phyloP scores from a whole-genome alignment of 1,140 invertebrate species.

The Drosophila grimshawi region DNA sequence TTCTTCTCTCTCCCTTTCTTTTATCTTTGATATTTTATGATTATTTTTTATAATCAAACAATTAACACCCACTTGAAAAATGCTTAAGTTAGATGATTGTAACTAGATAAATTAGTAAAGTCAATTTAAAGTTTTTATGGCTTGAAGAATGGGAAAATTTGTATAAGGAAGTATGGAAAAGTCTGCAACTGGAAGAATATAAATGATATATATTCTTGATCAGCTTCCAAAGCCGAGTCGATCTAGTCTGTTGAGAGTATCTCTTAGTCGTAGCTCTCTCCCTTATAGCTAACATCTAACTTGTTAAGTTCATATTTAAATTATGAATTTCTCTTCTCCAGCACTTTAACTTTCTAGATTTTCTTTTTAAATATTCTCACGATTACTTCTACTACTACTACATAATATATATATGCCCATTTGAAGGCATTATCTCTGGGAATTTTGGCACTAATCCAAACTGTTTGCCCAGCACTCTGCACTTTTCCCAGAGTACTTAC shows the following conservation, averaged over 20 bases:
- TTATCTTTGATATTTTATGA: background rate
- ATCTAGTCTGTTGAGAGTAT: no score
- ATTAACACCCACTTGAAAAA: conserved; percentile 6
- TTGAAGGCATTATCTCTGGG: background rate
- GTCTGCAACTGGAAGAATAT: no score
- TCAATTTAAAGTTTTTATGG: background rate
- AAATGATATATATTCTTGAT: no score
- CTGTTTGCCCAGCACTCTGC: conserved; percentile 38
- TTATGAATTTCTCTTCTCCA: background rate
- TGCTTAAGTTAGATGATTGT: background rate
- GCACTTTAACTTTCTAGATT: background rate
- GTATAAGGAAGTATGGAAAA: no score
- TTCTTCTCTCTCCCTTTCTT: conserved; percentile 1
- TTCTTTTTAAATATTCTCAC: background rate
- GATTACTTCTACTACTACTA: background rate
- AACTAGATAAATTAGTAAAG: no score
- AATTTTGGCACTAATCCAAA: conserved; percentile 41
- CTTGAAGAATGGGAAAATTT: no score
- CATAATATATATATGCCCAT: background rate
- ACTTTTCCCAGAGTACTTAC: conserved; percentile 16
- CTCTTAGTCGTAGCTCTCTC: no score
- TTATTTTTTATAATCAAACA: background rate
- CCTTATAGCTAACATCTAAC: no score
- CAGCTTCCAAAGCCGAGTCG: no score
- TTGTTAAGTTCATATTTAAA: no score